Evolutionary conservation across 2,888 invertebrate genomes (phyloP).

Genomic region (Dysmachus trigonus): DNA sequence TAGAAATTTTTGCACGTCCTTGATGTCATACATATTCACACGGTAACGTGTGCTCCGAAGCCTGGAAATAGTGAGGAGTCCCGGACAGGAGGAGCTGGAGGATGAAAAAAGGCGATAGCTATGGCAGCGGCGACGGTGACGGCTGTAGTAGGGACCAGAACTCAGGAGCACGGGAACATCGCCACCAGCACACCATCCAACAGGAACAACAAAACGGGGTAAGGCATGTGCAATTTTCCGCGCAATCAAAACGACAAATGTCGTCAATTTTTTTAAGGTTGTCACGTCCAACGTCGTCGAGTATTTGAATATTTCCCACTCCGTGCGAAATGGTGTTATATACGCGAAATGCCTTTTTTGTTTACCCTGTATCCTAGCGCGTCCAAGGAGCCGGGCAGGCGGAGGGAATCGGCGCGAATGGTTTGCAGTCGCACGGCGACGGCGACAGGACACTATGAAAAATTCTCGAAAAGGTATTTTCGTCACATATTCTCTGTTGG

Average conservation of each 20-base stretch:
- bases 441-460: conserved; percentile 34
- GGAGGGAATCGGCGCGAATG: conserved; percentile 23
- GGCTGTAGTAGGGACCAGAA: not conserved
- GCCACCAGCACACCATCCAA: not conserved
- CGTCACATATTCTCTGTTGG: conserved; percentile 47
- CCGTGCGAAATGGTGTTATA: not conserved
- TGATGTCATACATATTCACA: conserved; percentile 40
- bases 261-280: conserved; percentile 55
- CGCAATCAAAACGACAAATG: conserved; percentile 55
- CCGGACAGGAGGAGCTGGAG: not conserved
- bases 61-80: conserved; percentile 22
- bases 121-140: not conserved
- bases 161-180: too few relatives aligned
- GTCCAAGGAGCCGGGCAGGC: not conserved
- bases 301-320: conserved; percentile 45
- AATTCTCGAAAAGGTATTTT: conserved; percentile 41
- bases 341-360: not conserved
- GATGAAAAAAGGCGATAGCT: not conserved
- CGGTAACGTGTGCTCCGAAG: conserved; percentile 35
- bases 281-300: conserved; percentile 53
- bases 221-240: conserved; percentile 53
- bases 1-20: conserved; percentile 31
- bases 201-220: conserved; percentile 12
- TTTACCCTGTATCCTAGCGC: not conserved
- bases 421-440: conserved; percentile 18